A percentile compares a stretch with the other conserved stretches of the same genome.
Conservation (phyloP, 23 tunicate species). For the Halocynthia roretzi region DNA sequence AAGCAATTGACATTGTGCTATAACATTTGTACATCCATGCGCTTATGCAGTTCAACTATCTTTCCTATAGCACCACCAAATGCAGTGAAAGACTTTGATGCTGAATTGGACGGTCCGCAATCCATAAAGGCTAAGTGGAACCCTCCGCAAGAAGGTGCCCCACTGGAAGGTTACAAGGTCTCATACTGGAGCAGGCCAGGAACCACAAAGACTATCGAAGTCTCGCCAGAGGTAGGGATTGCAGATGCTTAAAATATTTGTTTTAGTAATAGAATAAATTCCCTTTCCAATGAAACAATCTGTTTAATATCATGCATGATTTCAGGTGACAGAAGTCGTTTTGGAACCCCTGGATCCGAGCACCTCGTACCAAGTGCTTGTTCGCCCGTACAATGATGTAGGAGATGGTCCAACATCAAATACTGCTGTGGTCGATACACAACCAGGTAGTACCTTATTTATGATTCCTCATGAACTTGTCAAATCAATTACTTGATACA, state of each 20-base stretch:
- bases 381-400: conserved; percentile 60
- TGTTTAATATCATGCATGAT: background rate
- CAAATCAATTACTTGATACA: too few species aligned
- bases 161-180: conserved; percentile 66
- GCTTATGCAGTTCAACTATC: background rate
- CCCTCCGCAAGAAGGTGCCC: conserved; percentile 51
- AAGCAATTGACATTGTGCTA: background rate
- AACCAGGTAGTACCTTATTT: conserved; percentile 53
- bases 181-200: conserved; percentile 89
- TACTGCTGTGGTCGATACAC: conserved; percentile 61
- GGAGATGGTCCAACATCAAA: conserved; percentile 87
- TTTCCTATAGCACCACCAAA: conserved; percentile 53
- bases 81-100: conserved; percentile 64
- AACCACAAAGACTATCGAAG: conserved; percentile 50
- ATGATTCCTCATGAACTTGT: background rate
- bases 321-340: conserved; percentile 18
- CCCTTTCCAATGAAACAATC: background rate
- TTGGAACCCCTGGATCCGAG: conserved; percentile 59
- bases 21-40: too few species aligned
- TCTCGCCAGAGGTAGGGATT: conserved; percentile 53
- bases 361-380: conserved; percentile 72
- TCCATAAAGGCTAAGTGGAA: conserved; percentile 50
- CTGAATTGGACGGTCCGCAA: conserved; percentile 64
- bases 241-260: background rate
- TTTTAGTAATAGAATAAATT: background rate